Evolutionary conservation across 1,140 invertebrate genomes (phyloP), one percentile per base, ranked within the genome.

Genomic region (Scaptomyza graminum): DNA sequence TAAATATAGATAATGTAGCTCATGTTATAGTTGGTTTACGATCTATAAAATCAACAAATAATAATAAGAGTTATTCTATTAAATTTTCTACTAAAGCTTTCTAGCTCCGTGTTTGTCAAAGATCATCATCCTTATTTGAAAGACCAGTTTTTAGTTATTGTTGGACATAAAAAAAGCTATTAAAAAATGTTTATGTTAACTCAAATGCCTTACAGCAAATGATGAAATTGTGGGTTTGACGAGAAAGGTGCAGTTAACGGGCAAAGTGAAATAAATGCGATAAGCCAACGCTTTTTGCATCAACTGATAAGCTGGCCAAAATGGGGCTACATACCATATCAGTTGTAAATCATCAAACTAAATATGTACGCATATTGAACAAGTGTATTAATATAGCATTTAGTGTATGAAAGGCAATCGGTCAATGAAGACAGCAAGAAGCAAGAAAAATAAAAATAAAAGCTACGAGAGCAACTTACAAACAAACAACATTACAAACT

Each of bases 231-330:
- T 12, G 1, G 39, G 25, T 6, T 6, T 25, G 13, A 18, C 31
- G 56, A 18, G 39, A 49, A 47, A 61, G 28, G 43, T 65, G 28
- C 44, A 60, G 39, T 57, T 65, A 44, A 44, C 43, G 43, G n/a
- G 56, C 49, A 16, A 46, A 34, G 43, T 13, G 37, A 67, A 49
- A 34, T 34, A 39, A 47, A n/a, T 28, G 25, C 62, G 64, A 73
- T 73, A 68, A 71, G 61, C 54, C 5, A 50, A 55, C 41, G 63
- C 13, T 43, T 59, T 60, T 60, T 46, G 47, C 13, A 62, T 15
- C 44, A 62, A 37, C 51, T 74, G 71, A 74, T 74, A 74, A 74
- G 71, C 51, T 22, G 13, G 18, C 16, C 28, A 25, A 39, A 71
- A 39, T 66, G 54, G 11, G 47, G 25, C 67, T 49, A 66, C 31